phyloP scores from a whole-genome alignment of 2,113 vertebrate species.

The Macheiramphus alcinus region DNA sequence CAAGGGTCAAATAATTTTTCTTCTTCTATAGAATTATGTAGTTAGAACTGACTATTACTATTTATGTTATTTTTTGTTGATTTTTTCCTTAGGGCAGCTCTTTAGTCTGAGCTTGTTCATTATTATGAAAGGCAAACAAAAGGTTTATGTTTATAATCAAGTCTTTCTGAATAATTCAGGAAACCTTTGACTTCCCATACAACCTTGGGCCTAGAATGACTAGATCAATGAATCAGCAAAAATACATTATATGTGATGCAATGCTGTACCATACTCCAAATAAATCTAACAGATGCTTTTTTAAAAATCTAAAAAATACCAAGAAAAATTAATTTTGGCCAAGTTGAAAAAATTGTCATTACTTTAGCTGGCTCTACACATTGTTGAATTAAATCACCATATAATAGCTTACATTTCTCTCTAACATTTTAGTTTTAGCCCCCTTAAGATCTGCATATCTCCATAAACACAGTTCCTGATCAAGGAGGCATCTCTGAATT shows the following conservation, averaged over 20 bases:
- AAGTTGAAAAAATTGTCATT: not conserved
- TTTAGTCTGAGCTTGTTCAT: not conserved
- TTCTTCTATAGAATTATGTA: not conserved
- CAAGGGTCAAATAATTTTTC: not conserved
- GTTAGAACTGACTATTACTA: not conserved
- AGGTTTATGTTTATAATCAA: not conserved
- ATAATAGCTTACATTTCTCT: not conserved
- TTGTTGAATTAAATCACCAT: not conserved
- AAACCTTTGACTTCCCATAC: not conserved
- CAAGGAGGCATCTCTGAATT: not conserved
- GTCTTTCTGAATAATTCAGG: not conserved
- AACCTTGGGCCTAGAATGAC: not conserved
- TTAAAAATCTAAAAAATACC: not conserved
- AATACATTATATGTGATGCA: not conserved
- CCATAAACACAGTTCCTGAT: not conserved
- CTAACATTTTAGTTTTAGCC: not conserved
- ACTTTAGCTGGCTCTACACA: not conserved
- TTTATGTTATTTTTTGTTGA: not conserved
- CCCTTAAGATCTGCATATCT: not conserved
- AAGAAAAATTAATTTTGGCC: not conserved
- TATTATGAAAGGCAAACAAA: not conserved
- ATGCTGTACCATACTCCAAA: not conserved
- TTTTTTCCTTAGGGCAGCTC: not conserved
- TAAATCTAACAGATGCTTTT: not conserved
- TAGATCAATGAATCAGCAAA: not conserved